These are phyloP conservation scores for Vanessa cardui DNA, from an alignment of 2,888 invertebrate species.

Conservation along the genomic window DNA sequence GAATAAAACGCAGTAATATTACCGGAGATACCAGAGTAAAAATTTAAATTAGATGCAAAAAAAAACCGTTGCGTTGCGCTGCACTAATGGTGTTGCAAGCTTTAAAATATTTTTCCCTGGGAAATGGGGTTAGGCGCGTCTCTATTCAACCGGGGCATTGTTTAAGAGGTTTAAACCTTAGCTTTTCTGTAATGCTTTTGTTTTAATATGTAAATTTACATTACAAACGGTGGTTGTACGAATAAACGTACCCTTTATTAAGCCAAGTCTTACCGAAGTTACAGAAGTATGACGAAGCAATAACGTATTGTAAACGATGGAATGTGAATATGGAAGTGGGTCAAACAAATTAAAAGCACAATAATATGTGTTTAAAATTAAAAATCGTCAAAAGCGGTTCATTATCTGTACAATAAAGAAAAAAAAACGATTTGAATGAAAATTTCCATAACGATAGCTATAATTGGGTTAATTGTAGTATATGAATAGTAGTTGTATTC, in stretches of 20 bases:
- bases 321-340: not conserved
- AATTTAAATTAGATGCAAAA: constrained; percentile 69
- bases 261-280: constrained; percentile 36
- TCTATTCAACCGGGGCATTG: constrained; percentile 59
- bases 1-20: constrained; percentile 41
- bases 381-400: not conserved
- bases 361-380: not conserved
- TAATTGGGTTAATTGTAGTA: no score
- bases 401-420: no score
- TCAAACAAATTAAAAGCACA: not conserved
- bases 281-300: constrained; percentile 20
- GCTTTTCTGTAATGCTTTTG: constrained; percentile 49
- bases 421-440: no score
- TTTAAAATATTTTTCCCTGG: constrained; percentile 59
- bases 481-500: no score
- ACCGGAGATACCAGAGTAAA: constrained; percentile 52
- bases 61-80: constrained; percentile 60
- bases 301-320: not conserved
- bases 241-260: constrained; percentile 42
- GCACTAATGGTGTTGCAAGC: constrained; percentile 60
- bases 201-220: constrained; percentile 49
- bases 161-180: constrained; percentile 52
- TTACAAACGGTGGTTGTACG: constrained; percentile 41
- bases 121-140: constrained; percentile 64
- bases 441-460: no score